phyloP scores from a whole-genome alignment of 2,888 invertebrate species.

The Parnassius mnemosyne region DNA sequence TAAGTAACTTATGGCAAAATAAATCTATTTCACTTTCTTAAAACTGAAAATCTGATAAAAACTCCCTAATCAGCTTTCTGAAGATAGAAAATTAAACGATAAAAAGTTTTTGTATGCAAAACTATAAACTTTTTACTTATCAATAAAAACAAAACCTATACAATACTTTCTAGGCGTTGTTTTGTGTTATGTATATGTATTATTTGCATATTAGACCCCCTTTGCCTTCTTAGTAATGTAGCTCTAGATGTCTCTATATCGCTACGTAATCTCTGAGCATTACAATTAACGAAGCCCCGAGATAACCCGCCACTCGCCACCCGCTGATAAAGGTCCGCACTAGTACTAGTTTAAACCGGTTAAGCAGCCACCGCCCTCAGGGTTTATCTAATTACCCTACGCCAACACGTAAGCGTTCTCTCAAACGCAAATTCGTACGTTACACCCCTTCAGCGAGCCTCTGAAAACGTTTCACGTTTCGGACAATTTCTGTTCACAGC shows the following conservation, averaged over 20 bases:
- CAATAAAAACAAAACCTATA: too few species aligned
- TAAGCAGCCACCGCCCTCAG: conserved; percentile 73
- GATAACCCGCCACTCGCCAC: conserved; percentile 78
- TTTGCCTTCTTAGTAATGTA: conserved; percentile 31
- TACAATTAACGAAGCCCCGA: conserved; percentile 78
- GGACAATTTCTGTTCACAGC: conserved; percentile 49
- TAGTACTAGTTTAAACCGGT: conserved; percentile 75
- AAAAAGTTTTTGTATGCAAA: too few species aligned
- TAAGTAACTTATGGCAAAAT: too few species aligned
- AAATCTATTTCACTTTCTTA: too few species aligned
- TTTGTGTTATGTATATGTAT: too few species aligned
- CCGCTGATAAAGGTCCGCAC: conserved; percentile 74
- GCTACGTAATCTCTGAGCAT: conserved; percentile 73
- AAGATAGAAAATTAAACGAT: too few species aligned
- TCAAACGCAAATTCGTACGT: conserved; percentile 40
- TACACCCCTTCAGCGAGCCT: conserved; percentile 40
- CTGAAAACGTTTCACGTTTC: conserved; percentile 51
- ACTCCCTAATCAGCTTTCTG: too few species aligned
- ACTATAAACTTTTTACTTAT: too few species aligned
- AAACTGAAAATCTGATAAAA: too few species aligned
- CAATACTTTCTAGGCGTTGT: too few species aligned
- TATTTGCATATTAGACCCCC: background rate
- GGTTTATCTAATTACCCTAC: conserved; percentile 78
- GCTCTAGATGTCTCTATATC: conserved; percentile 57
- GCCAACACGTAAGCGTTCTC: conserved; percentile 50